These are phyloP conservation scores for Cricetomys ansorgei DNA, from an alignment of 2,113 vertebrate genomes.

Conservation along the genomic window DNA sequence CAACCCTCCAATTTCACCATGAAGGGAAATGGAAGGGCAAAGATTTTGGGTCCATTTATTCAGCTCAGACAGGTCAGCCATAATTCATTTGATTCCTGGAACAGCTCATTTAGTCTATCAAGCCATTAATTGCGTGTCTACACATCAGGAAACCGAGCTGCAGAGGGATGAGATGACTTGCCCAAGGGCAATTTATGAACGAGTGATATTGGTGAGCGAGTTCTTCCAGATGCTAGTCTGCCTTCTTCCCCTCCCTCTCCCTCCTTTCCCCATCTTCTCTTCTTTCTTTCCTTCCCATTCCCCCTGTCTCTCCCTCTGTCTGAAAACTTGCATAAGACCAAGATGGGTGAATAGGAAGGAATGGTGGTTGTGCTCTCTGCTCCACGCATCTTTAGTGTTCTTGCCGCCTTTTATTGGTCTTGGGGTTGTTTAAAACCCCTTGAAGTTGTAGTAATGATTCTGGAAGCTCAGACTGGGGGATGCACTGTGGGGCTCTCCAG, in stretches of 20 bases:
- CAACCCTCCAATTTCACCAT: neutral
- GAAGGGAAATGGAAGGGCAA: neutral
- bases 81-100: neutral
- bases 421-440: neutral
- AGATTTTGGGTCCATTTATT: neutral
- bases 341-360: neutral
- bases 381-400: too few relatives aligned
- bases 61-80: neutral
- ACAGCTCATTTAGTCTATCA: neutral
- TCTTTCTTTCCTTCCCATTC: rapidly evolving
- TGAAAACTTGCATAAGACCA: neutral
- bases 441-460: neutral
- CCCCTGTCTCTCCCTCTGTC: neutral
- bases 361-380: rapidly evolving
- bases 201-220: neutral
- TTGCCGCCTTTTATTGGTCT: neutral
- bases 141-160: neutral
- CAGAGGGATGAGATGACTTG: neutral
- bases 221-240: neutral
- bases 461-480: neutral
- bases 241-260: neutral
- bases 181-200: neutral
- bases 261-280: too few relatives aligned
- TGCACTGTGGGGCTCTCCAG: neutral
- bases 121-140: neutral